Conservation (phyloP, 2,888 invertebrate species). For the Leptothorax acervorum region DNA sequence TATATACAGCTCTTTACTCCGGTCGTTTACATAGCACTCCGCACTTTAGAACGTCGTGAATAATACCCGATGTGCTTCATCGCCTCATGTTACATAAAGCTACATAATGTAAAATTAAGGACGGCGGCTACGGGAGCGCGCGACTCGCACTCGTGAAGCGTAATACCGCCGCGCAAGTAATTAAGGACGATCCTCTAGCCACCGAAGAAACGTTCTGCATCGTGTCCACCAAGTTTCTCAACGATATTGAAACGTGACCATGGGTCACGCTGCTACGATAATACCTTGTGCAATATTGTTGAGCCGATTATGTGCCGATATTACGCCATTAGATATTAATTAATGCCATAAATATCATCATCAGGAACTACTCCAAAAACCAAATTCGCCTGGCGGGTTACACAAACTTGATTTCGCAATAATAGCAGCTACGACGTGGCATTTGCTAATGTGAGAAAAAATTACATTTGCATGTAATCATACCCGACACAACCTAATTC, state of each 20-base stretch:
- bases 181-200: conserved; percentile 60
- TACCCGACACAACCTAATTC: not conserved
- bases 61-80: conserved; percentile 18
- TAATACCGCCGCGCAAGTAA: not conserved
- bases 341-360: conserved; percentile 64
- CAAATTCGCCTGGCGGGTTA: not conserved
- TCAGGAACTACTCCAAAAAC: conserved; percentile 50
- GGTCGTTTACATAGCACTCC: conserved; percentile 23
- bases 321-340: conserved; percentile 74
- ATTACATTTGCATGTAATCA: not conserved
- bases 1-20: not conserved
- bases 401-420: not conserved
- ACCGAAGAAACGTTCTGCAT: conserved; percentile 16
- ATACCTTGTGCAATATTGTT: conserved; percentile 68
- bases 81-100: not conserved
- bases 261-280: conserved; percentile 23
- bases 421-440: not conserved
- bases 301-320: conserved; percentile 70
- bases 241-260: conserved; percentile 49
- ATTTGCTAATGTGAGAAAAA: not conserved
- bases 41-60: not conserved
- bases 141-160: not conserved
- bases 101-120: conserved; percentile 31
- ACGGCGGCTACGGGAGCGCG: not conserved
- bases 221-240: conserved; percentile 6